Conservation (phyloP, 2,113 vertebrate genomes). For the Campylorhamphus procurvoides region DNA sequence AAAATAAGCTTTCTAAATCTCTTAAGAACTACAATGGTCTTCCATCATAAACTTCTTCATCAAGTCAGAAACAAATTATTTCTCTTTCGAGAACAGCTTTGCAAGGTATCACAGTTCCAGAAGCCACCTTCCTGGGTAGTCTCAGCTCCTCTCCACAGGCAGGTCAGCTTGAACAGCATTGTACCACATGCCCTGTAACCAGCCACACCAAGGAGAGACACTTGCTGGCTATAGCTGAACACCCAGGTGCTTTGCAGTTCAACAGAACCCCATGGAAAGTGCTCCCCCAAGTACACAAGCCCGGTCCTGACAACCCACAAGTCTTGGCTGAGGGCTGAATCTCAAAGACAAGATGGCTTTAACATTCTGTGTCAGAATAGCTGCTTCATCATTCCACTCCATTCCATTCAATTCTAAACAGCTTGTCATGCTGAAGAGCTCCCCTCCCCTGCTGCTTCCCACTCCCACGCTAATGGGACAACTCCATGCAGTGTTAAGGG, state of each 20-base stretch:
- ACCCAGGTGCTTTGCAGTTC: neutral
- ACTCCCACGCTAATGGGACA: conserved; percentile 60
- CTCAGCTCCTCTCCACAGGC: neutral
- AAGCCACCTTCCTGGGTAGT: neutral
- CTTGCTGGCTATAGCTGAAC: neutral
- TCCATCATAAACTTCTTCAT: neutral
- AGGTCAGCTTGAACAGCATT: neutral
- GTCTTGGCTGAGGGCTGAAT: neutral
- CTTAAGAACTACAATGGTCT: neutral
- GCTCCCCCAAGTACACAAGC: neutral
- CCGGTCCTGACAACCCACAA: neutral
- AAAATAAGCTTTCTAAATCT: conserved; percentile 55
- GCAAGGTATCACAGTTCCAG: neutral
- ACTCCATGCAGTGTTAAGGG: conserved; percentile 61
- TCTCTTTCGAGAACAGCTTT: neutral
- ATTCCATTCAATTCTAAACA: conserved; percentile 36
- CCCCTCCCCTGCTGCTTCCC: conserved; percentile 49
- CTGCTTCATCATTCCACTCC: neutral
- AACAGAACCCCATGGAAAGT: neutral
- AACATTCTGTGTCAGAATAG: neutral
- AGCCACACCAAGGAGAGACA: rapidly evolving
- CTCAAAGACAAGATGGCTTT: neutral
- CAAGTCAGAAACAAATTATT: neutral
- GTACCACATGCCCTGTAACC: neutral
- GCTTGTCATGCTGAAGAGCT: conserved; percentile 20